Conservation (phyloP, 37 sponge, comb jelly and placozoan species). For the Geodia barretti region DNA sequence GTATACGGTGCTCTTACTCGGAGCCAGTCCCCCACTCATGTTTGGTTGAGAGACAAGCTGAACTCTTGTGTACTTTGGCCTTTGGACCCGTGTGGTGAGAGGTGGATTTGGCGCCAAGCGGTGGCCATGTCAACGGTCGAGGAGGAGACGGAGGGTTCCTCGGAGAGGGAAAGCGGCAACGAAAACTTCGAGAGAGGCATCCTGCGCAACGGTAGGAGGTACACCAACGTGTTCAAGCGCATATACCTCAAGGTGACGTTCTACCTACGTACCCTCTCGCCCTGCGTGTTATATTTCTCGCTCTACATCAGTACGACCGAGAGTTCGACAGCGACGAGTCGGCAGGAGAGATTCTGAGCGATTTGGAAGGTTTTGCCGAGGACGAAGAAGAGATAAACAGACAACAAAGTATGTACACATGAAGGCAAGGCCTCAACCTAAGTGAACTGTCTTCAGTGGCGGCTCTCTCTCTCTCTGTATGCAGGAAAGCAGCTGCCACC, state of each 20-base stretch:
- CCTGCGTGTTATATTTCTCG: not conserved
- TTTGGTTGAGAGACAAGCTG: constrained; percentile 4
- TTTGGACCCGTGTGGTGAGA: no score
- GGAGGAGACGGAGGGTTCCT: no score
- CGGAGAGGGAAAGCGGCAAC: not conserved
- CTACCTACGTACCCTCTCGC: not conserved
- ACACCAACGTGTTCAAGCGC: not conserved
- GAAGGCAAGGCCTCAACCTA: no score
- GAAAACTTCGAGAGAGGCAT: not conserved
- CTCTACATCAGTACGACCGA: not conserved
- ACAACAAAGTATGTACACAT: no score
- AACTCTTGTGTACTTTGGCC: not conserved
- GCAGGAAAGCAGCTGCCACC: no score
- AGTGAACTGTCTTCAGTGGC: no score
- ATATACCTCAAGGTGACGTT: not conserved
- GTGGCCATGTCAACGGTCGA: no score
- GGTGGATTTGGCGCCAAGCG: no score
- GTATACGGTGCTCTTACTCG: constrained; percentile 94
- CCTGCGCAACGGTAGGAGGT: not conserved
- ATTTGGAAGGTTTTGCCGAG: not conserved
- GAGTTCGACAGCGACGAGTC: not conserved
- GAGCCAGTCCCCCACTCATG: constrained; percentile 96
- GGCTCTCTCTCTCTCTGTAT: no score
- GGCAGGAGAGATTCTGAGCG: no score
- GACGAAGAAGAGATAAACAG: not conserved